Evolutionary conservation across 2,888 invertebrate genomes (phyloP).

Genomic region (Drosophila pseudotakahashii): DNA sequence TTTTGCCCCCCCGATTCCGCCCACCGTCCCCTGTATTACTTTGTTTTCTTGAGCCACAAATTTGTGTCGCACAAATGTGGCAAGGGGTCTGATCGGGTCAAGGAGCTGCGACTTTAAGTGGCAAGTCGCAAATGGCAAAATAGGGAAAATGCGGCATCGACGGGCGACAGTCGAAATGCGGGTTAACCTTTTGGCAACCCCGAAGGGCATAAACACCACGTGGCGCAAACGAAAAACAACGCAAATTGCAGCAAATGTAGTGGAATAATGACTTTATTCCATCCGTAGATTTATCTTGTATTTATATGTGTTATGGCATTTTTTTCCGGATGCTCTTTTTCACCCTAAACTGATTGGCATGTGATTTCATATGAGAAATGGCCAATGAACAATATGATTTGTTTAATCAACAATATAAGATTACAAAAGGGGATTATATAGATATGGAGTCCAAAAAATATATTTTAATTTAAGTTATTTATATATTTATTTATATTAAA

Average conservation of each 20-base stretch:
- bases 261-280: constrained; percentile 71
- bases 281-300: constrained; percentile 15
- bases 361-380: neutral
- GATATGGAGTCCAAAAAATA: too few species aligned
- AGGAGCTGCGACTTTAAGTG: constrained; percentile 42
- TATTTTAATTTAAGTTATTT: neutral
- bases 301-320: neutral
- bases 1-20: constrained; percentile 17
- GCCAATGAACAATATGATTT: neutral
- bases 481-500: neutral
- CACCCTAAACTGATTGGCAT: neutral
- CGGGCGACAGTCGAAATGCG: constrained; percentile 23
- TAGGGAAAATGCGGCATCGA: constrained; percentile 48
- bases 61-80: constrained; percentile 73
- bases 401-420: neutral
- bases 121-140: constrained; percentile 39
- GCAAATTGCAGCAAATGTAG: constrained; percentile 61
- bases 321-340: neutral
- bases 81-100: constrained; percentile 41
- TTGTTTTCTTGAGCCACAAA: constrained; percentile 69
- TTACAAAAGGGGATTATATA: neutral
- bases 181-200: constrained; percentile 59
- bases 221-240: constrained; percentile 33
- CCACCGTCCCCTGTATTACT: constrained; percentile 47
- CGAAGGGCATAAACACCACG: constrained; percentile 64